Evolutionary conservation across 2,113 vertebrate species (phyloP), one percentile per base, ranked within the genome.

Genomic region (Desmodus rotundus): DNA sequence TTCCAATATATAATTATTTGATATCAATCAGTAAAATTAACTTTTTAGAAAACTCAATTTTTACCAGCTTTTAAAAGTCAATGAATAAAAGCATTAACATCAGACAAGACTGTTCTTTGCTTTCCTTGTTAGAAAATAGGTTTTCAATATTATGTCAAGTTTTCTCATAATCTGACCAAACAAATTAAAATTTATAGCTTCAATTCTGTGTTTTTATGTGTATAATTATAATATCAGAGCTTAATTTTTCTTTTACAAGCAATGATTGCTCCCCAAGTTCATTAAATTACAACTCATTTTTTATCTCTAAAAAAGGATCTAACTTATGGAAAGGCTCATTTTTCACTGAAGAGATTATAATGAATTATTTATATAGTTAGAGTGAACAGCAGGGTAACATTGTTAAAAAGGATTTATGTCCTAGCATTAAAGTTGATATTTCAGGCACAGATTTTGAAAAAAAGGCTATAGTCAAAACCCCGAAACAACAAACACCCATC

Each of bases 291-390:
- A 82, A 24, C 15, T 78, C 22, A 58, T 65, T 86, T 92, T 92
- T 73, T 54, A 76, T 63, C 50, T 89, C 17, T 28, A 43, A 81
- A 50, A 72, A 73, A 73, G 81, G 41, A 65, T 92, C 22, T 54
- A 26, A 52, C 7, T n/a, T 81, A 45, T 20, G 1, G 67, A 52
- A 58, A n/a, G 24, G 6, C 31, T 92, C 22, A 50, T 70, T 97
- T 89, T 93, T 94, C 19, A 89, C 28, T 38, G 10, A 91, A 65
- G 50, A 65, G 33, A 97, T 67, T 86, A 65, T 61, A 73, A 54
- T 50, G 24, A 70, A 63, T 67, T 96, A 96, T 50, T 94, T 86
- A 87, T 38, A 76, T 19, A 68, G 43, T 74, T 87, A 83, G 19
- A 82, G 58, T 82, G 45, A 96, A 24, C 33, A 52, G 2, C 36